Conservation (phyloP, 2,113 vertebrate genomes). For the Centrocercus urophasianus region DNA sequence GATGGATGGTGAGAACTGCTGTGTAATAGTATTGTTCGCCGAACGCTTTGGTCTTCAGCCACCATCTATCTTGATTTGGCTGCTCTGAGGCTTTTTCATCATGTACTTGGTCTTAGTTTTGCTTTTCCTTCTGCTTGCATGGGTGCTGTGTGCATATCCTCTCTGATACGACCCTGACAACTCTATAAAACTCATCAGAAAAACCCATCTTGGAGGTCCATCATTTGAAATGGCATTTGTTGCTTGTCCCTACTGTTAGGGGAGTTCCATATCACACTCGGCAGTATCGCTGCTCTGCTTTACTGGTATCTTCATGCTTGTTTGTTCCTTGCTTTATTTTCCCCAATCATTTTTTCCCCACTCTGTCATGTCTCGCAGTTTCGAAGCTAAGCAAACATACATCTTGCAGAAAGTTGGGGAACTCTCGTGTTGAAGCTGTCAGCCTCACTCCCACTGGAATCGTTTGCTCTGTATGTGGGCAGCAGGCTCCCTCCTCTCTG, state of each 20-base stretch:
- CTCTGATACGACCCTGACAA: neutral
- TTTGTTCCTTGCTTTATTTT: neutral
- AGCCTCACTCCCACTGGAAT: constrained; percentile 1
- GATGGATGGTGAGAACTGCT: neutral
- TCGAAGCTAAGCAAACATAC: neutral
- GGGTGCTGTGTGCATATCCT: accelerated
- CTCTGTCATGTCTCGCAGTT: neutral
- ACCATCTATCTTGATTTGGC: accelerated
- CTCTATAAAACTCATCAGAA: neutral
- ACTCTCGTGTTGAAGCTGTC: constrained; percentile 14
- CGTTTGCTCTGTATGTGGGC: neutral
- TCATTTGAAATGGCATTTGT: neutral
- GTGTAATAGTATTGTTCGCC: neutral
- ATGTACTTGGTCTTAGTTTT: neutral
- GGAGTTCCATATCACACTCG: accelerated
- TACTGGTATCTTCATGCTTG: accelerated
- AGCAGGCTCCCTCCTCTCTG: neutral
- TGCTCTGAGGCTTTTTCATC: neutral
- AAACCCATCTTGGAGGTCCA: accelerated
- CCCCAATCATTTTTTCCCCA: neutral
- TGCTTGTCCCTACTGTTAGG: neutral
- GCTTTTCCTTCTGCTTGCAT: neutral
- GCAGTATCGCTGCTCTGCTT: neutral
- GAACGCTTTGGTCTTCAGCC: neutral
- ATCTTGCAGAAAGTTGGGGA: neutral